Evolutionary conservation across 2,113 vertebrate species (phyloP).

Genomic region (Heterochromis multidens): DNA sequence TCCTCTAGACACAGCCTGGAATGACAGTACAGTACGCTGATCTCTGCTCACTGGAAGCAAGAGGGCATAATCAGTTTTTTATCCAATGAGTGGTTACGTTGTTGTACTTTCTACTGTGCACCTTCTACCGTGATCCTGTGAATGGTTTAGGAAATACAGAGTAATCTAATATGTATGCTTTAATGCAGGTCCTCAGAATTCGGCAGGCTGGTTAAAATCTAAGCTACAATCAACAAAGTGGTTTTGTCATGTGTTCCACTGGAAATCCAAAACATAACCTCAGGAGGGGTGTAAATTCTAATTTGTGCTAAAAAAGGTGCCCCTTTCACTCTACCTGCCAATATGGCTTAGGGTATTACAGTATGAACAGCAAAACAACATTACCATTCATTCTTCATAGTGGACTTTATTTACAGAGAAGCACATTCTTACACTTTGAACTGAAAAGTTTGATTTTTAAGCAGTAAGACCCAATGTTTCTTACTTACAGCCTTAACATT

Average conservation of each 20-base stretch:
- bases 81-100: background rate
- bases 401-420: background rate
- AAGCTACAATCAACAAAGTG: constrained; percentile 19
- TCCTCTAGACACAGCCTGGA: constrained; percentile 13
- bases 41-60: background rate
- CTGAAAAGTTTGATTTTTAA: background rate
- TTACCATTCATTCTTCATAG: background rate
- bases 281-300: constrained; percentile 8
- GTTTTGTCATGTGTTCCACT: constrained; percentile 54
- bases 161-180: background rate
- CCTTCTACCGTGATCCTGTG: background rate
- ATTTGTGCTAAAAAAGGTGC: constrained; percentile 34
- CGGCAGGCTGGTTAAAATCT: constrained; percentile 2
- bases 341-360: constrained; percentile 19
- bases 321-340: constrained; percentile 32
- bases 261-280: background rate
- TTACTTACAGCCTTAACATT: background rate
- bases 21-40: background rate
- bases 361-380: background rate
- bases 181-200: background rate
- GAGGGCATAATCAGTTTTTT: constrained; percentile 1
- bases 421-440: background rate
- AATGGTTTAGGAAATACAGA: background rate
- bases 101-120: background rate
- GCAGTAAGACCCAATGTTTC: background rate